Conservation (phyloP, 1,140 invertebrate genomes). For the Drosophila sp. region DNA sequence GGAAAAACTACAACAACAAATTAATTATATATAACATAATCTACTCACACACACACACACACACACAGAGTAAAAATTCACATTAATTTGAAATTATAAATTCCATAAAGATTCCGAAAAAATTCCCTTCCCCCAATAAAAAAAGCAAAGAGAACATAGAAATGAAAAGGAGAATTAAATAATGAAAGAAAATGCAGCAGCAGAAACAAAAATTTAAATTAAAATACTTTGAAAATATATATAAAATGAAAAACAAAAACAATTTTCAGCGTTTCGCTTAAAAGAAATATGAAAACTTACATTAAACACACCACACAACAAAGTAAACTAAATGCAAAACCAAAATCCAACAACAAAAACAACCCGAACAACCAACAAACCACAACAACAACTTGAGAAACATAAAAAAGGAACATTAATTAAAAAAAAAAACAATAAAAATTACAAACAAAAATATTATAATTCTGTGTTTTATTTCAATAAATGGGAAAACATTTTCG, state of each 20-base stretch:
- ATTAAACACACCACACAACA: slow-evolving; percentile 45
- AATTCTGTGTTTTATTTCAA: slow-evolving; percentile 11
- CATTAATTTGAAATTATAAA: slow-evolving; percentile 50
- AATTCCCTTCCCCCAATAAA: slow-evolving; percentile 21
- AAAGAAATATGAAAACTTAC: slow-evolving; percentile 51
- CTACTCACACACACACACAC: slow-evolving; percentile 24
- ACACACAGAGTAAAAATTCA: slow-evolving; percentile 29
- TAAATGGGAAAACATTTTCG: too few species aligned
- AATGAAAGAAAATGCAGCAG: slow-evolving; percentile 26
- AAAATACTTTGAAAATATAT: slow-evolving; percentile 42
- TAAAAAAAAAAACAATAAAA: slow-evolving; percentile 76
- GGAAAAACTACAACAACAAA: slow-evolving; percentile 41
- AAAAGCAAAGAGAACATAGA: slow-evolving; percentile 14
- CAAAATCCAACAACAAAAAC: slow-evolving; percentile 33
- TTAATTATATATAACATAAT: slow-evolving; percentile 43
- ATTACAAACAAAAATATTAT: slow-evolving; percentile 72
- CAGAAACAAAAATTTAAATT: slow-evolving; percentile 5
- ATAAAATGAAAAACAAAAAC: slow-evolving; percentile 51
- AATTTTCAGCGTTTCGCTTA: slow-evolving; percentile 75
- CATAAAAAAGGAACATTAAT: slow-evolving; percentile 65
- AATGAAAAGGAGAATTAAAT: slow-evolving; percentile 1
- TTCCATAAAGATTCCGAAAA: slow-evolving; percentile 10
- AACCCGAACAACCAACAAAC: slow-evolving; percentile 28
- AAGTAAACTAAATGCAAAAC: slow-evolving; percentile 64
- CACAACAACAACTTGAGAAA: slow-evolving; percentile 58